phyloP scores from a whole-genome alignment of 2,113 vertebrate genomes.

The Suncus etruscus region DNA sequence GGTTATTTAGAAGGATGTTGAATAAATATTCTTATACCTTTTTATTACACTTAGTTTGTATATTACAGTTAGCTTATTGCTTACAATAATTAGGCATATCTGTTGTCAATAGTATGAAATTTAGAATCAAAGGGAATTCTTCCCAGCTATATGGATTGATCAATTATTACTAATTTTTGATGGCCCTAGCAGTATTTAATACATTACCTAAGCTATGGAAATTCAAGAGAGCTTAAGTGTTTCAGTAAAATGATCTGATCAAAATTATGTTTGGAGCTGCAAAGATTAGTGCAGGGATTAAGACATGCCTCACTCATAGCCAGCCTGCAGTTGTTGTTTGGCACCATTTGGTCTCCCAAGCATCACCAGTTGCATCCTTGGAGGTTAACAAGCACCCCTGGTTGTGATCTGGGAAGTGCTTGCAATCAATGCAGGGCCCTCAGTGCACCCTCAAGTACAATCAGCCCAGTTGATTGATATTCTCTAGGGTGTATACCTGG shows the following conservation, averaged over 20 bases:
- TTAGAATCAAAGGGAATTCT: neutral
- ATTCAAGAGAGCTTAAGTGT: neutral
- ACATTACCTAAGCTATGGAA: neutral
- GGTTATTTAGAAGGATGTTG: neutral
- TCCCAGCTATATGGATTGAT: neutral
- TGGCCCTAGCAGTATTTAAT: neutral
- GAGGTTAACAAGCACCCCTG: too few species aligned
- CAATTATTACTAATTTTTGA: neutral
- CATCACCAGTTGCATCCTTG: too few species aligned
- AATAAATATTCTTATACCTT: neutral
- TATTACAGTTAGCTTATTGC: neutral
- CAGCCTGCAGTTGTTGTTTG: too few species aligned
- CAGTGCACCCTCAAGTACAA: too few species aligned
- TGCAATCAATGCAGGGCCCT: too few species aligned
- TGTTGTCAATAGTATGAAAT: conserved; percentile 4
- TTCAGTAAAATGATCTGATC: conserved; percentile 7
- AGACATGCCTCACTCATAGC: too few species aligned
- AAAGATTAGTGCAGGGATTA: too few species aligned
- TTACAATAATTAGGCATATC: conserved; percentile 12
- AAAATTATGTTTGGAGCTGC: neutral
- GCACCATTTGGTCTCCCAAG: too few species aligned
- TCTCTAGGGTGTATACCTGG: too few species aligned
- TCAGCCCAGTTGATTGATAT: too few species aligned
- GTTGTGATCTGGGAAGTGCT: too few species aligned
- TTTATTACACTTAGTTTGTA: neutral